Evolutionary conservation across 2,113 vertebrate genomes (phyloP), one percentile per base, ranked within the genome.

Genomic region (Microcebus murinus): DNA sequence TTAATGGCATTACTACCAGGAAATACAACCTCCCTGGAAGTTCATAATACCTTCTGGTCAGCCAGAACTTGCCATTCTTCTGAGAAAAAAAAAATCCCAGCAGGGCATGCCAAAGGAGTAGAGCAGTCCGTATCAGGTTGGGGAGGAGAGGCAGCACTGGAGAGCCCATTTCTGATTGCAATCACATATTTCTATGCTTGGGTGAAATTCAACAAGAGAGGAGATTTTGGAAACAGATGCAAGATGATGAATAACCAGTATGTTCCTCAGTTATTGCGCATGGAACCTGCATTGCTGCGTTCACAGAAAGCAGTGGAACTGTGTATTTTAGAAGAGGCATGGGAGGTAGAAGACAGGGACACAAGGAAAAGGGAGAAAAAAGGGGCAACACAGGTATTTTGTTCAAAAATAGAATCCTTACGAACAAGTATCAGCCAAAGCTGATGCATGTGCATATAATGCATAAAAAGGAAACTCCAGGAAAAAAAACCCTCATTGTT

Each of bases 1-100:
- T 65, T 94, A 97, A 95, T 79, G 95, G 94, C 82, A 96, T 85
- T 98, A 92, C 96, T 95, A 88, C 90, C 91, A 96, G 88, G 90
- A 94, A 97, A 84, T 57, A 50, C 83, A 85, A 71, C 0, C 13
- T 95, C 92, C 76, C 85, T 96, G 92, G 87, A 97, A 97, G 57
- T 88, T 82, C 94, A 91, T 0, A 50, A 70, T 90, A 83, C 92
- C 61, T 87, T 74, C 94, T 81, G 71, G 96, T 96, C 65, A 55
- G 63, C 95, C 92, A 91, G 27, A 95, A 96, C 82, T 93, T 96
- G 95, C 96, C 90, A 80, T 88, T 77, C 87, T 73, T 92, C n/a
- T 27, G 84, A 34, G 2, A 59, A 92, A 61, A 65, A 65, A 74
- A 91, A 94, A 90, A 92, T 83, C 92, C 94, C 90, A 95, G 2